Base-by-base conservation (phyloP, 2,113 vertebrate genomes). In the Bombycilla garrulus region DNA sequence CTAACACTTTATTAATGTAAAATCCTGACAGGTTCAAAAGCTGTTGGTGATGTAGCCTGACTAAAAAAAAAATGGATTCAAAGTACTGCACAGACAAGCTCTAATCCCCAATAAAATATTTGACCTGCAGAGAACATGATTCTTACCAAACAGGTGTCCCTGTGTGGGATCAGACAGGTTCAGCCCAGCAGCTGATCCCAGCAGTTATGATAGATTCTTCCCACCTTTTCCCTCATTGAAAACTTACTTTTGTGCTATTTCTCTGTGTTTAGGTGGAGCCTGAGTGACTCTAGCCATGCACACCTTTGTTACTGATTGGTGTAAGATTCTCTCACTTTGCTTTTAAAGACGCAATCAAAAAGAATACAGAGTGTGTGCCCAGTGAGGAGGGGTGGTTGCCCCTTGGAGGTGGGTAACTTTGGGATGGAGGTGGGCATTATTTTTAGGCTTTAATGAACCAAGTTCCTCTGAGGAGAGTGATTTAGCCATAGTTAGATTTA, bases 81-180 rank as follows among this genome's bases (percentile, higher is more conserved):
- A 38, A 64, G 9, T 6, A 38, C 33, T 15, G 7, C 14, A 72
- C 13, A 36, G 57, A 33, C 23, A 64, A 56, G 18, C 23, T 47
- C 28, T 15, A 73, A 38, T 38, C 11, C 15, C 23, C 18, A 19
- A 0, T 15, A 38, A 62, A 64, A 73, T 38, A 11, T 3, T 38
- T 19, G 8, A 28, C 10, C 14, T 5, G 11, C 40, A 28, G 9
- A 47, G n/a, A 47, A 18, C 4, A 28, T 18, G 28, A 28, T 47
- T 61, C 15, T 47, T 64, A 47, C n/a, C 53, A 40, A 38, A 15
- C 2, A 47, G 15, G 33, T 0, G 0, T 53, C 38, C 33, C 21
- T 61, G 13, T 17, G 14, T 7, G 14, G 11, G 21, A 62, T 16
- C 53, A 53, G 47, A 33, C 6, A 45, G 16, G 26, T 36, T 45